Conservation (phyloP, 2,888 invertebrate genomes). For the Artemia sinica region DNA sequence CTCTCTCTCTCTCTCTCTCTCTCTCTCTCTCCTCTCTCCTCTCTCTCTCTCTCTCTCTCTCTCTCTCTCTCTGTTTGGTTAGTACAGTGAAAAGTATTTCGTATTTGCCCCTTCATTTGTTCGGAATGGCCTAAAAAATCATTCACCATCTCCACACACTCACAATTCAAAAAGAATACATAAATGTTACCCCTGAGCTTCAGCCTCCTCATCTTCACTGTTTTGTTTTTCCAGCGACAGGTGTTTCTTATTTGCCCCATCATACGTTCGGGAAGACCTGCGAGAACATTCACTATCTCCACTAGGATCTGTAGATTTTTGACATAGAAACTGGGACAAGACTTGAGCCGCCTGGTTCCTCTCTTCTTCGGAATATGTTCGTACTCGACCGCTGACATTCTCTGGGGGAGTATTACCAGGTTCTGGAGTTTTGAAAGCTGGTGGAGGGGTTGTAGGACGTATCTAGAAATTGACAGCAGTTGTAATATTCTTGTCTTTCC, state of each 20-base stretch:
- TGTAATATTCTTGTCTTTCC: neutral
- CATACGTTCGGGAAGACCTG: neutral
- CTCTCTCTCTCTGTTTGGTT: no score
- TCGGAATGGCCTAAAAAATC: no score
- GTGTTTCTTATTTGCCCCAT: neutral
- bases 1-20: no score
- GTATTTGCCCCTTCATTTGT: no score
- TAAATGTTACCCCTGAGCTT: neutral
- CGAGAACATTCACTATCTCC: conserved; percentile 1
- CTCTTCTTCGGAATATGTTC: conserved; percentile 22
- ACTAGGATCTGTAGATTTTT: neutral
- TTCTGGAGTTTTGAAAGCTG: neutral
- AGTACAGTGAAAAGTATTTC: no score
- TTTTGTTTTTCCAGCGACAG: conserved; percentile 1
- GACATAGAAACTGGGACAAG: conserved; percentile 7
- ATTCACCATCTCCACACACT: no score
- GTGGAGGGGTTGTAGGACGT: neutral
- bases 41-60: no score
- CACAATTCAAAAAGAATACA: no score
- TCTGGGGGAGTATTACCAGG: neutral
- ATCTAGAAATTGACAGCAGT: neutral
- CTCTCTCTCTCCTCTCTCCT: no score
- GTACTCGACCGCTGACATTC: neutral
- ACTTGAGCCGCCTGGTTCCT: conserved; percentile 19
- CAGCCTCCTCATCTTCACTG: conserved; percentile 21